Base-by-base conservation (phyloP, 1,140 invertebrate species). In the Popillia japonica region DNA sequence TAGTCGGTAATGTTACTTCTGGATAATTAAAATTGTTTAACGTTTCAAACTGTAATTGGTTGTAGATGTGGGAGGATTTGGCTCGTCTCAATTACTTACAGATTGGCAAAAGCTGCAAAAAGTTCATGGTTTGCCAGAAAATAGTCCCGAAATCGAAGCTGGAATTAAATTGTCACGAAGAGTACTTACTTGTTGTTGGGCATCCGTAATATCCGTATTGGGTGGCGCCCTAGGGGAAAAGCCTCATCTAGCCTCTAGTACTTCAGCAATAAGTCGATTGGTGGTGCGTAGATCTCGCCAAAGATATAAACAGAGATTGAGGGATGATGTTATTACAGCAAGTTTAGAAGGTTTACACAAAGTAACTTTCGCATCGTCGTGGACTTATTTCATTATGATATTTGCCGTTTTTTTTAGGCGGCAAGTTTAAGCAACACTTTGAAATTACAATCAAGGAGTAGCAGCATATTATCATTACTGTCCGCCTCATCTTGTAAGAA, bases 141-240 rank as follows among this genome's bases (percentile, higher is more conserved):
- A 90, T n/a, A 92, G 91, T 80, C 89, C 92, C 2, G 91, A 93
- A 83, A 87, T 90, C 0, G 91, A 94, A 82, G 93, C 93, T 0
- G 93, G 93, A 79, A 89, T 90, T 4, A 92, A 91, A 83, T 83
- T 92, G 17, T 90, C 90, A 0, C 87, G 91, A 40, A 86, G 91
- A 80, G 92, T 98, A n/a, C 85, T 98, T 34, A 96, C 95, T 3
- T 95, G 94, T 81, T 97, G 96, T 84, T 98, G 96, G 96, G 93
- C 95, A 68, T 95, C 94, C 0, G 94, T 98, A 89, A 91, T 98
- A 61, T 92, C 93, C n/a, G 94, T 98, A 11, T 87, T 98, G 3
- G 94, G 95, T 17, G 92, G 92, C 0, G 92, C 96, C 0, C 86
- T 97, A 68, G 89, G 89, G 9, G 91, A 92, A 77, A 90, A 90